Evolutionary conservation across 2,113 vertebrate species (phyloP), one percentile per base, ranked within the genome.

Genomic region (Charina bottae): DNA sequence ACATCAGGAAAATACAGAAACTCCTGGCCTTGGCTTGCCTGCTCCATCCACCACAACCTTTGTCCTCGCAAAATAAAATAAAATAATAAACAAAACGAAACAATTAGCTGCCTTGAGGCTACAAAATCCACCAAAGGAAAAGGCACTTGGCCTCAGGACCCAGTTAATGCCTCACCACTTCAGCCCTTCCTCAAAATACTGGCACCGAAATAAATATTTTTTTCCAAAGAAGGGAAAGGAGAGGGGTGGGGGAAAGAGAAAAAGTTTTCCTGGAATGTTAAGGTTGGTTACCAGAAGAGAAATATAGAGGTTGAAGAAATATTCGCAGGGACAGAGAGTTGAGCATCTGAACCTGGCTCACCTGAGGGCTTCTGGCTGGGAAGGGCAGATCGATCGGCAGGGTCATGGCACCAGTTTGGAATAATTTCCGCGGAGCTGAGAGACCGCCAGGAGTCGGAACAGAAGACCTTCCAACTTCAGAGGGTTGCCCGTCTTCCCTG

Each of bases 281-380:
- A 55, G 0, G 19, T 9, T 33, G 5, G 7, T 56, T 58, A 21
- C 3, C 19, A 37, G n/a, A 19, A 58, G 49, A 15, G 3, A n/a
- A 5, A 1, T 7, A 1, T n/a, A 62, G 62, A 13, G 3, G 1
- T n/a, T 56, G 7, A 33, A 33, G 53, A 21, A 86, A 33, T 8
- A 55, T 2, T 9, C 0, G 19, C 53, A 8, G 28, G 13, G 46
- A 7, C 4, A 53, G 10, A 1, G 4, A 85, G 4, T 0, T 0
- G 46, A 53, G 68, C 2, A 1, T 17, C n/a, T 19, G 68, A 37
- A 15, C 19, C 28, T n/a, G 68, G 68, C 33, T 6, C 68, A 19
- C 33, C 68, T 78, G 68, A 21, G 68, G 15, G 33, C 2, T 72
- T 33, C n/a, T 0, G 6, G 15, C 13, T 17, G 15, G 68, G n/a